These are phyloP conservation scores for Azorinus chamasolen DNA, from an alignment of 2,888 invertebrate species.

Conservation along the genomic window DNA sequence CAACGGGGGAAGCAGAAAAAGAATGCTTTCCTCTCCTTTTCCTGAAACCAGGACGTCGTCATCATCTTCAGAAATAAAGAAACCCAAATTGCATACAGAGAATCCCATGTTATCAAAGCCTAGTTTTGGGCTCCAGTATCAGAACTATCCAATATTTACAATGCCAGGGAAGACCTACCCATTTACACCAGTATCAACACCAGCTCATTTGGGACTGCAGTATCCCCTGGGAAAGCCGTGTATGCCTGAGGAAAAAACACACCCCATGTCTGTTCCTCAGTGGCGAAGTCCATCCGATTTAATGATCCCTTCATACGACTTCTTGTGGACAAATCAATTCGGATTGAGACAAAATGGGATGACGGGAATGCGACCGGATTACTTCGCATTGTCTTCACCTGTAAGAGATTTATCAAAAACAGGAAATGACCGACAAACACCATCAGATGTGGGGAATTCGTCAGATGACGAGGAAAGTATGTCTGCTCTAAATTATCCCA, in stretches of 20 bases:
- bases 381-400: constrained; percentile 32
- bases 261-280: constrained; percentile 35
- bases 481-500: constrained; percentile 29
- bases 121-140: constrained; percentile 64
- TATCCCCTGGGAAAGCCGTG: constrained; percentile 65
- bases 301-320: constrained; percentile 71
- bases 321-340: constrained; percentile 73
- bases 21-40: constrained; percentile 85
- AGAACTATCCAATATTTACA: constrained; percentile 67
- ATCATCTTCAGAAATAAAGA: constrained; percentile 45
- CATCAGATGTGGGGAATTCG: constrained; percentile 46
- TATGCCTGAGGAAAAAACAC: constrained; percentile 53
- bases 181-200: constrained; percentile 58
- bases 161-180: constrained; percentile 70
- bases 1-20: constrained; percentile 97
- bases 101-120: constrained; percentile 57
- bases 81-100: constrained; percentile 49
- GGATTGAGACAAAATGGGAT: constrained; percentile 29
- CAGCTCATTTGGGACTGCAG: constrained; percentile 63
- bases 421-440: constrained; percentile 26
- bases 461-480: constrained; percentile 62
- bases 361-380: constrained; percentile 46
- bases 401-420: constrained; percentile 55
- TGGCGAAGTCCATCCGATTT: constrained; percentile 63
- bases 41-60: constrained; percentile 8